Base-by-base conservation (phyloP, 2,113 vertebrate species). In the Caretta caretta region DNA sequence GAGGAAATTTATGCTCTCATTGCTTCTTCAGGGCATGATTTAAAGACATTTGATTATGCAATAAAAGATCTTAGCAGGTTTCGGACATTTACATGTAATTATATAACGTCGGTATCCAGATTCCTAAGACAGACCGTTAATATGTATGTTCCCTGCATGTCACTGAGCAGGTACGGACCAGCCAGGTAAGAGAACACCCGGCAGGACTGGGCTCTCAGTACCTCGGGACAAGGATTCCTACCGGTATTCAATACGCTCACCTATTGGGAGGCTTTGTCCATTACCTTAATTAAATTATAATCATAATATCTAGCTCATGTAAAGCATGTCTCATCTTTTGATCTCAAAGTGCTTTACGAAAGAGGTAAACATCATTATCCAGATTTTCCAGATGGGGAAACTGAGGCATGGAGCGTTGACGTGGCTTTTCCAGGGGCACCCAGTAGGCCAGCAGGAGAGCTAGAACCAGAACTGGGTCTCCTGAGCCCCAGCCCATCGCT, bases 1-100 rank as follows among this genome's bases (percentile, higher is more conserved):
- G 86, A 79, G 90, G 62, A 87, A 92, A 90, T 92, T 81, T 48
- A 84, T 96, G 80, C 54, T 93, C 92, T 83, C 84, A 46, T 75
- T 84, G 86, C 93, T 93, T 90, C 48, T 22, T 90, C 0, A 1
- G 27, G 87, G 65, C 53, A 0, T 92, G 96, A 96, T 94, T 97
- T 96, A 94, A 93, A 17, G 42, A 29, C 57, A 78, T 89, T 65
- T 50, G 90, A 2, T 16, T 72, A 78, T 54, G 19, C 57, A 1
- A 8, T 10, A 89, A 84, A 88, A 87, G 90, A 31, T 69, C 48
- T 65, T 27, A 86, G 94, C 59, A 38, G 86, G 54, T 87, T 95
- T 53, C 86, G 86, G 59, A 83, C 54, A 5, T 65, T 53, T 81
- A 79, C 78, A 85, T 85, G 72, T 65, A 75, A 88, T 53, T 76